Conservation (phyloP, 2,113 vertebrate species). For the Colossoma macropomum region DNA sequence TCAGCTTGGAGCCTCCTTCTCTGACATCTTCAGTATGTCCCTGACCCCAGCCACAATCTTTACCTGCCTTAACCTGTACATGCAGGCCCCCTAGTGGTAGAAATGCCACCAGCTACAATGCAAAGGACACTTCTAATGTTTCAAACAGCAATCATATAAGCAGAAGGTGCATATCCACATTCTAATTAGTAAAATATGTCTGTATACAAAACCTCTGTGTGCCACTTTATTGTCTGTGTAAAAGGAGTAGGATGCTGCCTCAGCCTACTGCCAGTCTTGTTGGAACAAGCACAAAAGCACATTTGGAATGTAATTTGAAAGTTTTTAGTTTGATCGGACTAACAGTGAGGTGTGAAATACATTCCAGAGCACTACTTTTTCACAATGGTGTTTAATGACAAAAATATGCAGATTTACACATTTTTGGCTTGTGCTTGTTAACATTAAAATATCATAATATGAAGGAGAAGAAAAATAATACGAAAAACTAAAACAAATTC, state of each 20-base stretch:
- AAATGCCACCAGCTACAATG: not conserved
- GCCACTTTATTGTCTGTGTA: not conserved
- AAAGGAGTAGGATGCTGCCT: not conserved
- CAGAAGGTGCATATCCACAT: not conserved
- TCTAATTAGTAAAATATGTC: not conserved
- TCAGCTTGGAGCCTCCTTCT: not conserved
- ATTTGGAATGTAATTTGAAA: too few relatives aligned
- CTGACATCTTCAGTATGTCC: not conserved
- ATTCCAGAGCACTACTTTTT: too few relatives aligned
- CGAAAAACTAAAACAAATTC: too few relatives aligned
- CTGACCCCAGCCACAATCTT: not conserved
- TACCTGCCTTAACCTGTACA: not conserved
- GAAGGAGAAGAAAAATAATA: too few relatives aligned
- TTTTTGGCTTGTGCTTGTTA: too few relatives aligned
- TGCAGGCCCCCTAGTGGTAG: slow-evolving; percentile 6
- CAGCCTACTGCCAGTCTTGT: not conserved
- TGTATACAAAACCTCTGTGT: not conserved
- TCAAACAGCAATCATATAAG: not conserved
- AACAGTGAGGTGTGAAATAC: too few relatives aligned
- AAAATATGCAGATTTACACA: too few relatives aligned
- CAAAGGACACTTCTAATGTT: not conserved
- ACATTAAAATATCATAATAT: too few relatives aligned
- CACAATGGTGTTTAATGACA: too few relatives aligned
- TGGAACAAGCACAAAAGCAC: not conserved
- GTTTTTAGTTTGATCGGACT: too few relatives aligned